Percentiles rank a stretch among this genome's conserved stretches.
Conservation (phyloP, 2,888 invertebrate species). For the Eristalis arbustorum region DNA sequence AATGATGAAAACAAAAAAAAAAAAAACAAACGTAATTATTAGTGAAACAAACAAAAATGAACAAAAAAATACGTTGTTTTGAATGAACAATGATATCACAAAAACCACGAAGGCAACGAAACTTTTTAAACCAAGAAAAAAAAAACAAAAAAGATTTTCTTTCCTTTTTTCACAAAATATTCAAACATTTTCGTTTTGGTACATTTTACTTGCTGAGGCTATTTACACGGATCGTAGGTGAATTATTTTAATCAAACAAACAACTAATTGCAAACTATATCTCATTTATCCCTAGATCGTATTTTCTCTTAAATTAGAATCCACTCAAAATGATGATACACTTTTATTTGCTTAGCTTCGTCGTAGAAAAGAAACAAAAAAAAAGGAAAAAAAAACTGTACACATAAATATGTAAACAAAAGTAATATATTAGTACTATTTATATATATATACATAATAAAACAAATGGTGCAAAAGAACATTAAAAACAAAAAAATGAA, state of each 20-base stretch:
- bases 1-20: constrained; percentile 21
- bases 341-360: constrained; percentile 69
- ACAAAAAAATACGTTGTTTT: constrained; percentile 37
- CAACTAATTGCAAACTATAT: neutral
- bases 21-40: constrained; percentile 26
- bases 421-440: constrained; percentile 62
- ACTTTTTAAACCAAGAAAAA: neutral
- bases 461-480: constrained; percentile 69
- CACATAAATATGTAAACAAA: constrained; percentile 68
- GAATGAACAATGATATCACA: constrained; percentile 57
- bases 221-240: constrained; percentile 59
- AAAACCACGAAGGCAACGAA: constrained; percentile 64
- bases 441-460: constrained; percentile 38
- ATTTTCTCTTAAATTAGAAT: constrained; percentile 24
- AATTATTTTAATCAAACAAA: constrained; percentile 2
- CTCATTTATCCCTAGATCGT: constrained; percentile 41
- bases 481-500: constrained; percentile 21
- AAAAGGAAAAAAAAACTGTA: constrained; percentile 53
- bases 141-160: neutral
- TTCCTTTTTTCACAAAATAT: neutral
- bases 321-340: constrained; percentile 14
- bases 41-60: constrained; percentile 6
- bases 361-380: constrained; percentile 18
- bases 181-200: constrained; percentile 47
- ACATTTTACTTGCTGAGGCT: constrained; percentile 67